phyloP scores from a whole-genome alignment of 2,797 vertebrate genomes.

The Mormyrops boulengeri region DNA sequence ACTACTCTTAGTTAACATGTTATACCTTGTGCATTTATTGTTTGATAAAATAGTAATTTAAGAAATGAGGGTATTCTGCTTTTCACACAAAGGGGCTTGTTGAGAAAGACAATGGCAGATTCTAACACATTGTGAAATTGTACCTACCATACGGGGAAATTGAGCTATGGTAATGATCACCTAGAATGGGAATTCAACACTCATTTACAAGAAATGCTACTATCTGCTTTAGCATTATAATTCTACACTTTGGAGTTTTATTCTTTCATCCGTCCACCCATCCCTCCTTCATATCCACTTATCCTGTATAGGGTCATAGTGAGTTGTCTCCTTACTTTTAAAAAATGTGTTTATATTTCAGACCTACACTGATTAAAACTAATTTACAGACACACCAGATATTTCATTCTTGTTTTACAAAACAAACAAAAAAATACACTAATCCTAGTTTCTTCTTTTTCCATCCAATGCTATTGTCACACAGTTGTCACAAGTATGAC shows the following conservation, averaged over 20 bases:
- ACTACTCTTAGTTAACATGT: not conserved
- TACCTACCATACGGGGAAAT: not conserved
- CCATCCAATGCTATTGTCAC: not conserved
- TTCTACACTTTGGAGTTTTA: not conserved
- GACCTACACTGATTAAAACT: not conserved
- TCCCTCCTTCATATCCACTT: not conserved
- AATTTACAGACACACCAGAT: not conserved
- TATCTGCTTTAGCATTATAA: not conserved
- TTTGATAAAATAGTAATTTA: not conserved
- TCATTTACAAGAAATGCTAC: not conserved
- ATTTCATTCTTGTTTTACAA: not conserved
- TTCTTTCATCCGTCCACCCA: not conserved
- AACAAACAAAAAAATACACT: not conserved
- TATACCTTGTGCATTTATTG: not conserved
- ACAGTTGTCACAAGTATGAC: not conserved
- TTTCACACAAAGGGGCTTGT: not conserved
- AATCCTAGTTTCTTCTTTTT: not conserved
- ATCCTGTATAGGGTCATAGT: not conserved
- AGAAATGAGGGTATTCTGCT: not conserved
- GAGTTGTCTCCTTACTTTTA: not conserved
- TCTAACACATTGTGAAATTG: not conserved
- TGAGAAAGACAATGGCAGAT: not conserved
- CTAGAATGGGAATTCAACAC: not conserved
- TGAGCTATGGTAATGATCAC: not conserved
- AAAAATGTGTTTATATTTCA: not conserved